phyloP scores from a whole-genome alignment of 2,113 vertebrate species.

The Siphamia tubifer region DNA sequence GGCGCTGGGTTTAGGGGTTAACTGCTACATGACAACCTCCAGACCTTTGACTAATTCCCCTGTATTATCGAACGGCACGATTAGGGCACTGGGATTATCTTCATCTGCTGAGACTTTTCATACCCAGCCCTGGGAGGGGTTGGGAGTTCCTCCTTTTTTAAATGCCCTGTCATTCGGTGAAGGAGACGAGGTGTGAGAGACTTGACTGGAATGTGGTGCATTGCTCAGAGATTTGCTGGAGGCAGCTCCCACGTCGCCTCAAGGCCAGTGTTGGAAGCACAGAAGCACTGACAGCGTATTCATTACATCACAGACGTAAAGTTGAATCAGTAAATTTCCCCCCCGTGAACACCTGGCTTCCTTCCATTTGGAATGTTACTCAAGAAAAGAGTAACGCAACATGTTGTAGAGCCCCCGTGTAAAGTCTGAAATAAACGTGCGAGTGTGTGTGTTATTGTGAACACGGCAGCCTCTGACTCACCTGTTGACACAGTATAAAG shows the following conservation, averaged over 20 bases:
- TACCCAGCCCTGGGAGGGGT: neutral
- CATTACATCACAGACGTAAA: slow-evolving; percentile 5
- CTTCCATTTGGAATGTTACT: neutral
- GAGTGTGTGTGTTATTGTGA: too few relatives aligned
- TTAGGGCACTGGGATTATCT: neutral
- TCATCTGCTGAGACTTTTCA: slow-evolving; percentile 6
- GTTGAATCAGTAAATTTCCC: neutral
- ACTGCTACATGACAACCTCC: neutral
- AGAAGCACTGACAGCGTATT: slow-evolving; percentile 15
- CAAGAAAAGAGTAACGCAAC: neutral
- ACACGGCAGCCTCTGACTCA: too few relatives aligned
- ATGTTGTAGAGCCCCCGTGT: too few relatives aligned
- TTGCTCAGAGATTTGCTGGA: slow-evolving; percentile 3
- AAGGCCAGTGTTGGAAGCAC: slow-evolving; percentile 13
- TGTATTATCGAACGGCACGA: neutral
- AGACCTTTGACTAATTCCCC: neutral
- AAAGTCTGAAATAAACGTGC: too few relatives aligned
- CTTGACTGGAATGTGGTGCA: slow-evolving; percentile 46
- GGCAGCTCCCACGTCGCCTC: slow-evolving; percentile 29
- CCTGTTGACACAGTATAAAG: too few relatives aligned
- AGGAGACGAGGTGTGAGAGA: slow-evolving; percentile 43
- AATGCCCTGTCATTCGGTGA: neutral
- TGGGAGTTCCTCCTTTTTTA: neutral
- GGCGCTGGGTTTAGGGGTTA: neutral
- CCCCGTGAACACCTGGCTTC: slow-evolving; percentile 20